Evolutionary conservation across 2,113 vertebrate genomes (phyloP).

Genomic region (Lipophrys pholis): DNA sequence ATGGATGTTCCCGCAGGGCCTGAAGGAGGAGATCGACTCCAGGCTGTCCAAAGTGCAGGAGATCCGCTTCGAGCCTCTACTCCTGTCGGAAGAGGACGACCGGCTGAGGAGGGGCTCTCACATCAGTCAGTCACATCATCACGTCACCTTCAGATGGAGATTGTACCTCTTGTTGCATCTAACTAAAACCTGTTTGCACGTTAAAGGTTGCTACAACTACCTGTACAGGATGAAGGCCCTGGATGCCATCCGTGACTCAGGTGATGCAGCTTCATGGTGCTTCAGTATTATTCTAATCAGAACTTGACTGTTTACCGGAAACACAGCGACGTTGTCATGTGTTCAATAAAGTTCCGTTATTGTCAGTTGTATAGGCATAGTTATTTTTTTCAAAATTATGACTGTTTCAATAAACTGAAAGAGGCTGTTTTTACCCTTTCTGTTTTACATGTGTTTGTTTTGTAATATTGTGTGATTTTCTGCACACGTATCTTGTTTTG

Average conservation of each 20-base stretch:
- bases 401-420: no score
- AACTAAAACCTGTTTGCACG: neutral
- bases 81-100: constrained; percentile 87
- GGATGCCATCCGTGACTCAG: constrained; percentile 92
- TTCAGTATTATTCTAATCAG: neutral
- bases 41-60: constrained; percentile 91
- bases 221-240: constrained; percentile 96
- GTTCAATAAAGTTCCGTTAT: no score
- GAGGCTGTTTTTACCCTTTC: no score
- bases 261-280: constrained; percentile 70
- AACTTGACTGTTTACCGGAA: no score
- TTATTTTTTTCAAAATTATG: no score
- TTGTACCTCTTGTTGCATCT: neutral
- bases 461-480: no score
- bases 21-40: constrained; percentile 93
- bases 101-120: constrained; percentile 84
- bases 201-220: constrained; percentile 92
- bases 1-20: constrained; percentile 78
- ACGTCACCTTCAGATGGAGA: neutral
- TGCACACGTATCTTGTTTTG: no score
- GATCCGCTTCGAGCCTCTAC: constrained; percentile 91
- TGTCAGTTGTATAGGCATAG: no score
- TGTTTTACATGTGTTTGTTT: no score
- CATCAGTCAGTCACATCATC: constrained; percentile 75
- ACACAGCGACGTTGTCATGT: no score